Percentiles rank a stretch among this genome's conserved stretches.
Evolutionary conservation across 2,797 vertebrate species (phyloP).

Genomic region (Crenichthys baileyi): DNA sequence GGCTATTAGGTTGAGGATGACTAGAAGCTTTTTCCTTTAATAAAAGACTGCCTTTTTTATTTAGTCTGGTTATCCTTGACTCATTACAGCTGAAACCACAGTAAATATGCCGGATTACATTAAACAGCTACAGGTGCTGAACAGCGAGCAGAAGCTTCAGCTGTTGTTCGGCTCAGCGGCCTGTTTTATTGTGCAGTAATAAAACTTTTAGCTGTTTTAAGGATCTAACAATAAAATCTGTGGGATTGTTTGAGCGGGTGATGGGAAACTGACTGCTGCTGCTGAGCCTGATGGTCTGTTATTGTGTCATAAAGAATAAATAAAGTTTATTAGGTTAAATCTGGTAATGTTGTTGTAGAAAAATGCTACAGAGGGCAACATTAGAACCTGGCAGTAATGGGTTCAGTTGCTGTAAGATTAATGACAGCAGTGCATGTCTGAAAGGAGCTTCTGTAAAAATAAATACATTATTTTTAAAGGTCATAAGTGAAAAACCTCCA

Average conservation of each 20-base stretch:
- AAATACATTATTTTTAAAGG: conserved; percentile 8
- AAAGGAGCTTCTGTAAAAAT: background rate
- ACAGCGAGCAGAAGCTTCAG: too few relatives aligned
- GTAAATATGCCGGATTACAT: too few relatives aligned
- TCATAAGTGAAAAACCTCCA: background rate
- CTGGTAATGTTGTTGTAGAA: background rate
- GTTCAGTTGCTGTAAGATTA: background rate
- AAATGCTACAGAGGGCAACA: background rate
- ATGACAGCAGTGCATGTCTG: background rate
- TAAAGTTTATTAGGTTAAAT: conserved; percentile 4
- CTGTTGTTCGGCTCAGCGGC: too few relatives aligned
- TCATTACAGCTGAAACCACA: too few relatives aligned
- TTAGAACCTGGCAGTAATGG: background rate
- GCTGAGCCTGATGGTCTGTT: background rate
- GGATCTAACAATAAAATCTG: background rate
- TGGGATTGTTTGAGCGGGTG: background rate
- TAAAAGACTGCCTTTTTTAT: too few relatives aligned
- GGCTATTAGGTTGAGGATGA: too few relatives aligned
- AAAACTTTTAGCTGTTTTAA: background rate
- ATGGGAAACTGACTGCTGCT: conserved; percentile 5
- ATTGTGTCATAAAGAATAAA: conserved; percentile 1
- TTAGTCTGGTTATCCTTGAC: too few relatives aligned
- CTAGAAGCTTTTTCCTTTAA: too few relatives aligned
- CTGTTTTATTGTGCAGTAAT: background rate
- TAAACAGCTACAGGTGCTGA: too few relatives aligned